Base-by-base conservation (phyloP, 2,888 invertebrate genomes). In the Netelia fuscicornis region DNA sequence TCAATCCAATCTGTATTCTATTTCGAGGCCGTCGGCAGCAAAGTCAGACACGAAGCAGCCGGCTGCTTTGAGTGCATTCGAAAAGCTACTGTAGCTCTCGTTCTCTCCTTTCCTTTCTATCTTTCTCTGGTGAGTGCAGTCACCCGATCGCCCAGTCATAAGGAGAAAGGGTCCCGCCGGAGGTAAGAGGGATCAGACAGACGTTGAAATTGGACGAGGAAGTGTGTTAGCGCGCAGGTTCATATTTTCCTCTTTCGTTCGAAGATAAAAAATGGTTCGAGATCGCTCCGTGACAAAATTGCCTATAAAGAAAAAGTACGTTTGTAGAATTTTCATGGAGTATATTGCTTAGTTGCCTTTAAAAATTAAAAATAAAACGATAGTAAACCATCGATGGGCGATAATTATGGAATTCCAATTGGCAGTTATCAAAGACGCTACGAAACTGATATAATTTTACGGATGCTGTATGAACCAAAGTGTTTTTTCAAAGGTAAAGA, bases 1-100 rank as follows among this genome's bases (percentile, higher is more conserved):
- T 78, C 83, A 86, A 86, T 86, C 65, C 84, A 85, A 80, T 86
- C 71, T 81, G 81, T 83, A 81, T 83, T 86, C 86, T 86, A 86
- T 86, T 86, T 86, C 83, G 81, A 86, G 85, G 75, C 60, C 74
- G 74, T 78, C 54, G 76, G 62, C 81, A 64, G 52, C 67, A 78
- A 75, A 83, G 83, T 85, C 82, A 48, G 87, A 87, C 83, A 76
- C 81, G 80, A 77, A 79, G 79, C 86, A 86, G 85, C 86, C 81
- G 87, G 75, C 64, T 70, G 78, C 71, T 81, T 52, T 77, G 77
- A 87, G 83, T 86, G 86, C 83, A 80, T 77, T 79, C 76, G 71
- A 82, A 79, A 77, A 81, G 71, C 78, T 70, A 81, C 52, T 42
- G 65, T 37, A 48, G 81, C 62, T 54, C 65, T 67, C 76, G 71